Evolutionary conservation across 2,113 vertebrate species (phyloP).

Genomic region (Xiphophorus maculatus): DNA sequence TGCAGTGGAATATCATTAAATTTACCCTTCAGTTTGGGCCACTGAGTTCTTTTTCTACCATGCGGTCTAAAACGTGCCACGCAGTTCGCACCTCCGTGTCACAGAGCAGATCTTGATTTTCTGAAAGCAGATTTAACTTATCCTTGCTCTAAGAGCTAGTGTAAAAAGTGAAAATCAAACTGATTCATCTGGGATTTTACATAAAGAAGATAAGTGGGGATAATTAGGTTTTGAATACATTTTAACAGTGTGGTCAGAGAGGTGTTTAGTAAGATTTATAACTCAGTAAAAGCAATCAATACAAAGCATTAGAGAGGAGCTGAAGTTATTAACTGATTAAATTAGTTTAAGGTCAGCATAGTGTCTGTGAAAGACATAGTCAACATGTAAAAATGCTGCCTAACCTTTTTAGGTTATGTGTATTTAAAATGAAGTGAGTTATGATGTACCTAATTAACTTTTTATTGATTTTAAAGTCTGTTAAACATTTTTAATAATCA

Average conservation of each 20-base stretch:
- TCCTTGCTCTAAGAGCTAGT: slow-evolving; percentile 19
- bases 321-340: too few relatives aligned
- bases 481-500: neutral
- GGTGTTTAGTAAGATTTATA: too few relatives aligned
- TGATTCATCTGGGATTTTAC: neutral
- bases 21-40: slow-evolving; percentile 35
- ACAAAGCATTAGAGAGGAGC: too few relatives aligned
- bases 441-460: too few relatives aligned
- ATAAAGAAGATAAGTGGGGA: neutral
- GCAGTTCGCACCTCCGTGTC: slow-evolving; percentile 19
- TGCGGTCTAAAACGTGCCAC: slow-evolving; percentile 37
- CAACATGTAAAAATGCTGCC: neutral
- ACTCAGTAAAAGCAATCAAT: too few relatives aligned
- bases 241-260: too few relatives aligned
- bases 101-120: slow-evolving; percentile 17
- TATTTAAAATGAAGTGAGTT: neutral
- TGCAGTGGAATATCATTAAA: slow-evolving; percentile 62
- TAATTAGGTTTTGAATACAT: neutral
- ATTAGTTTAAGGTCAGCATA: neutral
- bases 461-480: too few relatives aligned
- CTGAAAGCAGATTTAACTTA: slow-evolving; percentile 4
- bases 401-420: neutral
- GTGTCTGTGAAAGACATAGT: neutral
- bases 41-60: slow-evolving; percentile 52
- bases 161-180: neutral